Percentiles rank a stretch among this genome's conserved stretches.
Evolutionary conservation across 2,888 invertebrate genomes (phyloP).

Genomic region (Hirtodrosophila duncani): DNA sequence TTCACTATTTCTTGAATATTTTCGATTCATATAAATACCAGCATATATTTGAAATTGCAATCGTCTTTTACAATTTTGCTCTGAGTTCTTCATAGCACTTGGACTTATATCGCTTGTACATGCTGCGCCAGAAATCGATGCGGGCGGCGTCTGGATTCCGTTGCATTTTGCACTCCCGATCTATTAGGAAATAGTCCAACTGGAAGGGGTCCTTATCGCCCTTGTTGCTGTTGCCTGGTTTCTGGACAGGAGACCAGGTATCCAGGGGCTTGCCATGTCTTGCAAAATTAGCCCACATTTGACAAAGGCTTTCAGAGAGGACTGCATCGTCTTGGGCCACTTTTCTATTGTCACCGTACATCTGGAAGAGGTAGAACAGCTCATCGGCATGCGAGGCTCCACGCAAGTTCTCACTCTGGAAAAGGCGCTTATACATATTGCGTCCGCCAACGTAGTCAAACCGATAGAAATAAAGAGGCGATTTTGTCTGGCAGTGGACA

Average conservation of each 20-base stretch:
- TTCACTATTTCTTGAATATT: too few species aligned
- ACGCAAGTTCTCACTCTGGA: slow-evolving; percentile 76
- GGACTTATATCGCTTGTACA: slow-evolving; percentile 70
- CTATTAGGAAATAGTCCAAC: slow-evolving; percentile 72
- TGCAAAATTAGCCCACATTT: slow-evolving; percentile 84
- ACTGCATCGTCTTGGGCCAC: slow-evolving; percentile 49
- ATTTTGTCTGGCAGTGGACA: slow-evolving; percentile 49
- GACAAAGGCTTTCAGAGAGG: slow-evolving; percentile 79
- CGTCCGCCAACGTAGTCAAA: slow-evolving; percentile 81
- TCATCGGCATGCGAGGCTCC: slow-evolving; percentile 83
- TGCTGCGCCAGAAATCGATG: slow-evolving; percentile 73
- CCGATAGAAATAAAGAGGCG: slow-evolving; percentile 81
- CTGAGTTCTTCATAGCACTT: slow-evolving; percentile 41
- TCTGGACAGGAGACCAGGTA: slow-evolving; percentile 65
- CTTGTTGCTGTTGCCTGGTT: slow-evolving; percentile 4
- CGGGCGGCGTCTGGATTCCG: slow-evolving; percentile 72
- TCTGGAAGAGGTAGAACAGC: slow-evolving; percentile 81
- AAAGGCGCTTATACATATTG: slow-evolving; percentile 79
- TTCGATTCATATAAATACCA: too few species aligned
- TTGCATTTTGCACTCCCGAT: slow-evolving; percentile 63
- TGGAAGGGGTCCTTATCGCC: slow-evolving; percentile 30
- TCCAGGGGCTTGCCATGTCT: slow-evolving; percentile 79
- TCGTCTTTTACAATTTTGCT: slow-evolving; percentile 54
- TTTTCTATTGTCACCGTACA: slow-evolving; percentile 36
- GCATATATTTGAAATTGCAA: too few species aligned